Percentiles rank a stretch among this genome's conserved stretches.
Conservation (phyloP, 2,797 vertebrate species). For the Lepidocolaptes lacrymiger region DNA sequence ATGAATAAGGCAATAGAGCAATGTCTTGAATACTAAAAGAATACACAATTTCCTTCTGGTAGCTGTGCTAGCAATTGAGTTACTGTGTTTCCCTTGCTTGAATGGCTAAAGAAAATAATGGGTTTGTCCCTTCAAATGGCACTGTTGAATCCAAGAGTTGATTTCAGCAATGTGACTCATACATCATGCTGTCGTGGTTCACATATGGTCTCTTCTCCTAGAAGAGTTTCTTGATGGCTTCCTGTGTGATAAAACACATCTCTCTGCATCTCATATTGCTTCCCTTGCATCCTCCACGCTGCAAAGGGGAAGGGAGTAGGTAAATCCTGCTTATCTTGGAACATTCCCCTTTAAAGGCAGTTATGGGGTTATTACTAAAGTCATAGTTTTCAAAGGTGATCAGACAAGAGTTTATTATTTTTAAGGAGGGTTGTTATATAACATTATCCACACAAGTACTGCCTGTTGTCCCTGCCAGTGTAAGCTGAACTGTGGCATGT, state of each 20-base stretch:
- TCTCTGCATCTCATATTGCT: not conserved
- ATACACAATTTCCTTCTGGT: conserved; percentile 21
- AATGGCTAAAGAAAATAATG: conserved; percentile 53
- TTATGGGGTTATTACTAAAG: not conserved
- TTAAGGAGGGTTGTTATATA: not conserved
- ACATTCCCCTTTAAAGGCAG: not conserved
- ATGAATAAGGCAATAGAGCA: conserved; percentile 37
- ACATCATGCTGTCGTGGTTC: not conserved
- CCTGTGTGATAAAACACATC: not conserved
- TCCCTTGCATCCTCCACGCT: not conserved
- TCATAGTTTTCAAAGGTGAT: not conserved
- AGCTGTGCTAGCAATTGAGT: conserved; percentile 29
- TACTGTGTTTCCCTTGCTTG: conserved; percentile 15
- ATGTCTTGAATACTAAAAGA: conserved; percentile 58
- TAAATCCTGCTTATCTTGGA: not conserved
- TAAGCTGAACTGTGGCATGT: not conserved
- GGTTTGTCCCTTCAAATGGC: conserved; percentile 49
- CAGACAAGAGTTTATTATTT: not conserved
- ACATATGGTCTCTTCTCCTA: not conserved
- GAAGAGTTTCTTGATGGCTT: conserved; percentile 16
- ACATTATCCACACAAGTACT: not conserved
- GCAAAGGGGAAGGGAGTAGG: not conserved
- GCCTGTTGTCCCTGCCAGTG: accelerated
- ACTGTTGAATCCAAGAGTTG: conserved; percentile 36
- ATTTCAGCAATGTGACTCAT: conserved; percentile 26